Base-by-base conservation (phyloP, 1,140 invertebrate genomes). In the Trialeurodes vaporariorum region DNA sequence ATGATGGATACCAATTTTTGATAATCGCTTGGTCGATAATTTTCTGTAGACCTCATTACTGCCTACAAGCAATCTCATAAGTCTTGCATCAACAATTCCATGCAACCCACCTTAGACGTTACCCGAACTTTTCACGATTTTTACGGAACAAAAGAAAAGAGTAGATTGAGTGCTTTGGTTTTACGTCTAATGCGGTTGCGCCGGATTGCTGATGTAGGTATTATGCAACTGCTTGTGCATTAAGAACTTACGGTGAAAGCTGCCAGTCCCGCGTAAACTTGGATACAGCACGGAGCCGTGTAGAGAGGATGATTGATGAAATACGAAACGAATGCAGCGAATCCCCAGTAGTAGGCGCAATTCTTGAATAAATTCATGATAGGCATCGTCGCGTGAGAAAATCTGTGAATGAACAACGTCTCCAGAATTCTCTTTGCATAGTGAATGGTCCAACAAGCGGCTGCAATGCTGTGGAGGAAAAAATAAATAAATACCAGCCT, bases 341-440 rank as follows among this genome's bases (percentile, higher is more conserved):
- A 99, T 59, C 96, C 84, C 97, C 97, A 99, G 77, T 99, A 99
- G 77, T 99, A 99, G 0, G 85, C 81, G 77, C 93, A 98, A 79
- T 99, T 99, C 83, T 97, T 98, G 76, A 98, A 98, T 0, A 99
- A 82, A 79, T 99, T 99, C 34, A 85, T 81, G 21, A 98, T 74
- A 2, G 97, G 97, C 97, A 99, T 99, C 9, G 97, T 99, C 2
- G 91, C 87, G 81, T 99, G 95, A 22, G 96, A 98, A 78, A 99
- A 99, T 25, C 96, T 86, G 79, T 99, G 97, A 9, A 99, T 87
- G 80, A 98, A 99, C 21, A 98, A 75, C 11, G 98, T 99, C 81
- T 99, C 98, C 63, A 97, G 77, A 17, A 99, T 76, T 73, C 97
- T 83, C 75, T 99, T 99, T 0, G 84, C 83, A 81, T 99, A 99